Evolutionary conservation across 1,140 invertebrate genomes (phyloP).

Genomic region (Tetranychus cinnabarinus): DNA sequence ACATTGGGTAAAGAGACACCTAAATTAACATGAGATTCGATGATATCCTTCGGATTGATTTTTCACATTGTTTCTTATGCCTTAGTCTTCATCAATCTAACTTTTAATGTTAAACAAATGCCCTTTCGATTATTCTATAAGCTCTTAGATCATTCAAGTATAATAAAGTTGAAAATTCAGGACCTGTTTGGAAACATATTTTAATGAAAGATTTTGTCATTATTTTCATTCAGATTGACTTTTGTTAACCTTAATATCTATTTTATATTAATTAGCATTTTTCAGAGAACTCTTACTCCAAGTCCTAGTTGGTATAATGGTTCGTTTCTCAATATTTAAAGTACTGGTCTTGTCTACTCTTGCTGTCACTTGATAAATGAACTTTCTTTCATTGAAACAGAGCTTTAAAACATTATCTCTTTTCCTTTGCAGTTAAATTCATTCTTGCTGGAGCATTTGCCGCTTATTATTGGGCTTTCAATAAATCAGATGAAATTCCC

Average conservation of each 20-base stretch:
- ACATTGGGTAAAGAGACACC: too few species aligned
- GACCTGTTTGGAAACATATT: slow-evolving; percentile 40
- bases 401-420: neutral
- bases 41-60: too few species aligned
- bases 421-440: slow-evolving; percentile 44
- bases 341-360: slow-evolving; percentile 40
- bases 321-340: slow-evolving; percentile 55
- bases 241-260: neutral
- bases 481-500: slow-evolving; percentile 41
- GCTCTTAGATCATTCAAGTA: slow-evolving; percentile 14
- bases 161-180: slow-evolving; percentile 47
- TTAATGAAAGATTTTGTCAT: slow-evolving; percentile 23
- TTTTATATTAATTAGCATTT: slow-evolving; percentile 27
- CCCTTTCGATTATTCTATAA: too few species aligned
- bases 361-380: slow-evolving; percentile 26
- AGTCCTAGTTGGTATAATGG: slow-evolving; percentile 56
- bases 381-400: neutral
- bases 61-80: slow-evolving; percentile 13
- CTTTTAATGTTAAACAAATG: too few species aligned
- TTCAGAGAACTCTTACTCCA: slow-evolving; percentile 68
- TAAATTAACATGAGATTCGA: slow-evolving; percentile 24
- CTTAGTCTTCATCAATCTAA: too few species aligned
- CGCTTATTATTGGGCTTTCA: slow-evolving; percentile 81
- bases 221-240: too few species aligned
- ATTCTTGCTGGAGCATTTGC: slow-evolving; percentile 53